A percentile compares a stretch with the other conserved stretches of the same genome.
Conservation (phyloP, 2,113 vertebrate genomes). For the western clawed frog (Xenopus tropicalis) region DNA sequence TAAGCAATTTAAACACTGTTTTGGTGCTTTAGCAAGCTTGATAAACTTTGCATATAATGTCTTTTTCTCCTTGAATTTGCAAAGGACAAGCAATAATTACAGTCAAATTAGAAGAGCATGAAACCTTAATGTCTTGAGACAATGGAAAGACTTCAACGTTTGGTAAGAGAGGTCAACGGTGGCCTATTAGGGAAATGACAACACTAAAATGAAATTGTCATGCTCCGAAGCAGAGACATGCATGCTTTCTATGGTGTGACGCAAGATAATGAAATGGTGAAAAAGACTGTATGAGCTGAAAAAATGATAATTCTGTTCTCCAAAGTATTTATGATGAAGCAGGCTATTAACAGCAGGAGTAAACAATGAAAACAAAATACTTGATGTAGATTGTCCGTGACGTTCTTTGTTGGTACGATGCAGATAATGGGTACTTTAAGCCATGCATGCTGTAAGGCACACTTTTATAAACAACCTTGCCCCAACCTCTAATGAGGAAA, state of each 20-base stretch:
- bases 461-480: conserved; percentile 5
- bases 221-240: not conserved
- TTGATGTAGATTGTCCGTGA: conserved; percentile 17
- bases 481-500: conserved; percentile 27
- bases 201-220: not conserved
- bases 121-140: conserved; percentile 36
- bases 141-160: conserved; percentile 25
- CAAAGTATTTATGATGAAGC: not conserved
- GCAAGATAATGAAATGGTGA: conserved; percentile 12
- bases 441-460: fast-evolving
- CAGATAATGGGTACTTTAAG: conserved; percentile 3
- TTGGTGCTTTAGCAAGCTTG: not conserved
- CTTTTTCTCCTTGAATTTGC: conserved; percentile 16
- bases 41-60: not conserved
- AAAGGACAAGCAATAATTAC: conserved; percentile 32
- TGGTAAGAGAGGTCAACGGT: conserved; percentile 18
- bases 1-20: not conserved
- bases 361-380: not conserved
- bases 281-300: not conserved
- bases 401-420: conserved; percentile 8
- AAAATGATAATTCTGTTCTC: not conserved
- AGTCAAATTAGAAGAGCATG: conserved; percentile 27
- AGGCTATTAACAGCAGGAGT: conserved; percentile 9
- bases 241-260: not conserved
- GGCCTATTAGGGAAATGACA: conserved; percentile 27